These are phyloP conservation scores for Zaprionus vittiger DNA, from an alignment of 1,140 invertebrate species.

Conservation along the genomic window DNA sequence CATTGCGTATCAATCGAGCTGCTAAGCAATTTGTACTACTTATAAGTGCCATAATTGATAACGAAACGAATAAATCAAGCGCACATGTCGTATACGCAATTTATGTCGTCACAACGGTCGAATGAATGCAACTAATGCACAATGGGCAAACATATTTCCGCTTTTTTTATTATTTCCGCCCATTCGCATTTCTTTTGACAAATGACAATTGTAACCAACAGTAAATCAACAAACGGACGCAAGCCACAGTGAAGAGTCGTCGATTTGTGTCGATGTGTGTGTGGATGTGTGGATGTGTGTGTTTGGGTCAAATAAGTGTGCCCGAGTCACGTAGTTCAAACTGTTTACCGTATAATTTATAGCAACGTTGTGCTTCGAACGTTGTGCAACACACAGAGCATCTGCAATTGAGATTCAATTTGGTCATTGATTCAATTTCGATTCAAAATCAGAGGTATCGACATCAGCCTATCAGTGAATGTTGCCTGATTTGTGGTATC, in stretches of 20 bases:
- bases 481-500: background rate
- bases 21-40: background rate
- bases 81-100: slow-evolving; percentile 44
- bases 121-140: slow-evolving; percentile 23
- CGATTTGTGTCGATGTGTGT: slow-evolving; percentile 7
- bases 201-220: slow-evolving; percentile 52
- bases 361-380: slow-evolving; percentile 14
- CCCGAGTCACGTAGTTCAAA: slow-evolving; percentile 50
- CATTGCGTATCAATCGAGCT: background rate
- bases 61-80: background rate
- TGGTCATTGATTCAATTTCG: slow-evolving; percentile 5
- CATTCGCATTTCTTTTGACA: slow-evolving; percentile 35
- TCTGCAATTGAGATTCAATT: slow-evolving; percentile 16
- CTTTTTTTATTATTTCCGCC: background rate
- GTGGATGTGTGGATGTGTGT: slow-evolving; percentile 14
- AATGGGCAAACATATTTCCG: slow-evolving; percentile 43
- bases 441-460: background rate
- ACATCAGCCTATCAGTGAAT: slow-evolving; percentile 1
- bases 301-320: slow-evolving; percentile 11
- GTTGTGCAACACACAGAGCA: background rate
- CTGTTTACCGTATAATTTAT: slow-evolving; percentile 49
- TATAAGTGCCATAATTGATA: background rate
- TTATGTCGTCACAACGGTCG: background rate
- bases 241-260: background rate
- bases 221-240: slow-evolving; percentile 46